Percentiles rank a stretch among this genome's conserved stretches.
Evolutionary conservation across 1,140 invertebrate genomes (phyloP).

Genomic region (Zelostemma sp.): DNA sequence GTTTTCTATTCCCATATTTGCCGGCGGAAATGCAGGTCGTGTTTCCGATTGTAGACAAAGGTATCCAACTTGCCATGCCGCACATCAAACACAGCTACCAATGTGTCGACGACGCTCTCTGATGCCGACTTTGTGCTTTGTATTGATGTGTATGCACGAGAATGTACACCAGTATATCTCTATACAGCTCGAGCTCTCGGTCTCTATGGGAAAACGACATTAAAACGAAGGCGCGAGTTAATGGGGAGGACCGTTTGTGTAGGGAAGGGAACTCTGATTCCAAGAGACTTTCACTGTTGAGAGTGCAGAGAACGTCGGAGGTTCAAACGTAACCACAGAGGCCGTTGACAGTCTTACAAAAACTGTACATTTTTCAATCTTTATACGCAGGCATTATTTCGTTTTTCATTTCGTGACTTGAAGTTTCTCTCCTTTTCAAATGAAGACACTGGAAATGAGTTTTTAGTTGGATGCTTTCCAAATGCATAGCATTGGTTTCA

Average conservation of each 20-base stretch:
- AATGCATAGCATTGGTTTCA: too few species aligned
- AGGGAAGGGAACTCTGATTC: constrained; percentile 46
- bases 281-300: constrained; percentile 60
- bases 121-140: constrained; percentile 16
- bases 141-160: constrained; percentile 6
- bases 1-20: constrained; percentile 14
- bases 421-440: too few species aligned
- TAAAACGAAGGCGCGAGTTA: constrained; percentile 51
- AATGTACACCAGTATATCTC: constrained; percentile 18
- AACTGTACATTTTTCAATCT: background rate
- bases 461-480: too few species aligned
- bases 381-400: too few species aligned
- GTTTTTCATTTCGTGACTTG: too few species aligned
- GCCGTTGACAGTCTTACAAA: background rate
- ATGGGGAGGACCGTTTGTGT: constrained; percentile 23
- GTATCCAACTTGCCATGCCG: constrained; percentile 21
- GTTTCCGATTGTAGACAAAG: constrained; percentile 22
- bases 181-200: constrained; percentile 14
- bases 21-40: constrained; percentile 26
- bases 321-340: background rate
- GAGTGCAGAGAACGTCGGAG: constrained; percentile 44
- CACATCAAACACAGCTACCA: constrained; percentile 20
- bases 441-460: too few species aligned
- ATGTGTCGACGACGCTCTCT: constrained; percentile 21
- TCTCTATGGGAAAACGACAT: constrained; percentile 64